Evolutionary conservation across 2,888 invertebrate species (phyloP).

Genomic region (Drosophila crucigera): DNA sequence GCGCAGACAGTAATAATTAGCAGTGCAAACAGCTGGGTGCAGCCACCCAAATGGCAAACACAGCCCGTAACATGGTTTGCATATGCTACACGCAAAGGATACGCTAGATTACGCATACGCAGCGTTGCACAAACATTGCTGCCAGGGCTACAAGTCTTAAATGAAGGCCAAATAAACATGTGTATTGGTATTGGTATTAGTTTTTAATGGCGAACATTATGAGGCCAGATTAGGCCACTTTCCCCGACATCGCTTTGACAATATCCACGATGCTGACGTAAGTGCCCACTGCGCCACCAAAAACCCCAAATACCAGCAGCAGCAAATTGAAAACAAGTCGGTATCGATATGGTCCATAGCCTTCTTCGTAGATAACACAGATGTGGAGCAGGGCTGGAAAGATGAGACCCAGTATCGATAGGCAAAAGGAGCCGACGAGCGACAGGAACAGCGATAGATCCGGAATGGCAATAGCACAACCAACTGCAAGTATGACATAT

Average conservation of each 20-base stretch:
- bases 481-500: conserved; percentile 20
- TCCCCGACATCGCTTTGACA: conserved; percentile 48
- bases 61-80: conserved; percentile 47
- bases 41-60: conserved; percentile 30
- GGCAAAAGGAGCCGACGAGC: conserved; percentile 95
- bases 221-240: conserved; percentile 35
- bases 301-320: conserved; percentile 89
- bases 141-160: neutral
- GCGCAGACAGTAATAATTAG: neutral
- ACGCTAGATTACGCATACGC: conserved; percentile 54
- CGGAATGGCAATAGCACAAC: conserved; percentile 93
- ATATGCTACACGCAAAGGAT: conserved; percentile 49
- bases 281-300: conserved; percentile 92
- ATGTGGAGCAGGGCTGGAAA: conserved; percentile 96
- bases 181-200: conserved; percentile 19
- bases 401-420: conserved; percentile 95
- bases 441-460: conserved; percentile 96
- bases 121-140: conserved; percentile 32
- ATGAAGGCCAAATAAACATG: conserved; percentile 12
- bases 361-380: conserved; percentile 89
- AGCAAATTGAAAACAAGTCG: conserved; percentile 90
- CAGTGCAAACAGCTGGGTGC: neutral
- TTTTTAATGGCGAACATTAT: conserved; percentile 29
- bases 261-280: conserved; percentile 83
- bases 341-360: conserved; percentile 90